Evolutionary conservation across 2,797 vertebrate genomes (phyloP), one percentile per base, ranked within the genome.

Genomic region (Bradypus variegatus): DNA sequence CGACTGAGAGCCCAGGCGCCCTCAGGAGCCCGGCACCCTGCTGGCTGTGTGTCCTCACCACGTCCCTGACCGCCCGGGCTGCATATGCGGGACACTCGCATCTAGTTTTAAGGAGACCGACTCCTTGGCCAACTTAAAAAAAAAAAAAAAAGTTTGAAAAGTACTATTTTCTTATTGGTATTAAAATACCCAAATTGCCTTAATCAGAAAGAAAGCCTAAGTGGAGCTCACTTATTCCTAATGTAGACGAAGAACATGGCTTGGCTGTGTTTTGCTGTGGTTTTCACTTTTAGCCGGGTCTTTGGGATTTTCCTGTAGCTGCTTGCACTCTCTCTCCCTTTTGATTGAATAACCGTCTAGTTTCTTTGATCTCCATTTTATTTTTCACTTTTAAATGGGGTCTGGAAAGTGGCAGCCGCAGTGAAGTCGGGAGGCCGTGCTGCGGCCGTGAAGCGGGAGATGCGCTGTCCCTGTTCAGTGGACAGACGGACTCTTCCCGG

Each of bases 11-110:
- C 98, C 97, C 95, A 98, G 97, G 95, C 97, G 98, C 94, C 97
- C 65, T 97, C 98, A 25, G 97, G 96, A 96, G 97, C 97, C 88
- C 98, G 96, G 98, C 98, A 88, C 98, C 95, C 89, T 98, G 97
- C 95, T 98, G 98, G 95, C 98, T 97, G 97, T 97, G 99, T 98
- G 95, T 97, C 98, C 97, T 98, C 98, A 96, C 99, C 99, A 96
- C 98, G 98, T 96, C 98, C 98, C 98, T 45, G 6, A 99, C 98
- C 91, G 98, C 96, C 97, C 98, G 94, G 98, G 97, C 96, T 99
- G 99, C 96, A 98, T 97, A 95, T 97, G 0, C 98, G 98, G 55
- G 97, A 96, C 96, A 98, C 97, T 94, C 98, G 98, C 98, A 99
- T 98, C 96, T 98, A 98, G 97, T 98, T 99, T 96, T 98, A 98